phyloP scores from a whole-genome alignment of 2,113 vertebrate genomes.

The Platysteira castanea region DNA sequence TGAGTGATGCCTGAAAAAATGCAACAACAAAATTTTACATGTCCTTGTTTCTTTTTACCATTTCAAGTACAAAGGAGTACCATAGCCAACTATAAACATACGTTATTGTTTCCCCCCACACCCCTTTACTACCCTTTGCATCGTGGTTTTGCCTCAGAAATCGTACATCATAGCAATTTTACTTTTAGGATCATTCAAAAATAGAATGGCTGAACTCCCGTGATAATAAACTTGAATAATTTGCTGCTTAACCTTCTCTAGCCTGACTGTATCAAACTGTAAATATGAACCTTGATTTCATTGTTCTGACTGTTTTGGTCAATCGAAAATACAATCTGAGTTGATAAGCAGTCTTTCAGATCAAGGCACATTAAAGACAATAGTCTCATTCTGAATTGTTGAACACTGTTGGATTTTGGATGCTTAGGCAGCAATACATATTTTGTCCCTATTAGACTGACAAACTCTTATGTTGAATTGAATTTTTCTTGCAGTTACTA shows the following conservation, averaged over 20 bases:
- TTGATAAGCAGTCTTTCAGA: neutral
- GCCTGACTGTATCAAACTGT: neutral
- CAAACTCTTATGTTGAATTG: neutral
- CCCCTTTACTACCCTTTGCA: neutral
- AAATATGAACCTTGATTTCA: neutral
- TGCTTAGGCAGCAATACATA: neutral
- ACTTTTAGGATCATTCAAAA: neutral
- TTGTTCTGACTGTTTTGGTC: neutral
- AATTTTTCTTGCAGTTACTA: neutral
- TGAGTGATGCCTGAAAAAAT: constrained; percentile 80
- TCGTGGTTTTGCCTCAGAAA: neutral
- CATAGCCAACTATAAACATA: neutral
- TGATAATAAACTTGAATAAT: neutral
- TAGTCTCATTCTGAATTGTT: neutral
- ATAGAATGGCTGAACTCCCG: neutral
- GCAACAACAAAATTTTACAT: neutral
- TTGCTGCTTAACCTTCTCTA: neutral
- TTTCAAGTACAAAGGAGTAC: neutral
- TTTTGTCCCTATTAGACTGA: neutral
- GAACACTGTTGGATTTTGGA: neutral
- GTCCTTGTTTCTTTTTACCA: neutral
- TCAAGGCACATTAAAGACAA: neutral
- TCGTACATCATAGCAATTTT: neutral
- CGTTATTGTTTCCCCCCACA: neutral
- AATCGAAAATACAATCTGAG: neutral